phyloP scores from a whole-genome alignment of 2,888 invertebrate species.

The Theodoxus fluviatilis region DNA sequence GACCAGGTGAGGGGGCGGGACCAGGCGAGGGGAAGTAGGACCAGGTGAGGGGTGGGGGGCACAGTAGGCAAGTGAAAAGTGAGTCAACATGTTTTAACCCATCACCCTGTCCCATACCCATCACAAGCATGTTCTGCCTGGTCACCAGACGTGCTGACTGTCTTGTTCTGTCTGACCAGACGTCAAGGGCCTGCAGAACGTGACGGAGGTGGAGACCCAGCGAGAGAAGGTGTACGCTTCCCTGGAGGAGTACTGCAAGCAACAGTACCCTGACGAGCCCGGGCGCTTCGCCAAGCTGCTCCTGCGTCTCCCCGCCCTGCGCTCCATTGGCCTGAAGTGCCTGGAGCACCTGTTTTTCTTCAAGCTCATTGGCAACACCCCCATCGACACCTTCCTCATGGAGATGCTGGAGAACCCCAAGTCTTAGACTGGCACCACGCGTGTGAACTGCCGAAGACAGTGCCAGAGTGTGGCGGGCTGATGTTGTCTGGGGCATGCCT shows the following conservation, averaged over 20 bases:
- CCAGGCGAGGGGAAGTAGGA: too few species aligned
- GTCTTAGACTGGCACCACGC: too few species aligned
- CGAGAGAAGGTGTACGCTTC: conserved; percentile 94
- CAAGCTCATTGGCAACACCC: conserved; percentile 85
- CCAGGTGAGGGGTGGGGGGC: too few species aligned
- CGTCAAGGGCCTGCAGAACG: conserved; percentile 85
- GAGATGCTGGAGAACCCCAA: conserved; percentile 62
- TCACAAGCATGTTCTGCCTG: not conserved
- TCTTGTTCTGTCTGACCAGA: conserved; percentile 69
- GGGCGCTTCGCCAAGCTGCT: conserved; percentile 94
- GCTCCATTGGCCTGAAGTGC: conserved; percentile 77
- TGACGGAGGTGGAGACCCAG: conserved; percentile 69
- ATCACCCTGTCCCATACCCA: not conserved
- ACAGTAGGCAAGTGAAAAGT: not conserved
- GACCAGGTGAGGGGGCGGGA: too few species aligned
- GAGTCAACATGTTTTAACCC: not conserved
- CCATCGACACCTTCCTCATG: conserved; percentile 78
- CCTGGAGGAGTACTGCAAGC: conserved; percentile 92
- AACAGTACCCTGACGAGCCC: conserved; percentile 86
- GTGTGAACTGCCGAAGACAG: too few species aligned
- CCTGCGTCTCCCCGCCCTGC: conserved; percentile 65
- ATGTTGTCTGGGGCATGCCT: too few species aligned
- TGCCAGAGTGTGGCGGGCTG: too few species aligned
- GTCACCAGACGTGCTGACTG: not conserved
- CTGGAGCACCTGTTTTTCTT: conserved; percentile 94